These are phyloP conservation scores for Sakesphorus luctuosus DNA, from an alignment of 2,113 vertebrate genomes.

Conservation along the genomic window DNA sequence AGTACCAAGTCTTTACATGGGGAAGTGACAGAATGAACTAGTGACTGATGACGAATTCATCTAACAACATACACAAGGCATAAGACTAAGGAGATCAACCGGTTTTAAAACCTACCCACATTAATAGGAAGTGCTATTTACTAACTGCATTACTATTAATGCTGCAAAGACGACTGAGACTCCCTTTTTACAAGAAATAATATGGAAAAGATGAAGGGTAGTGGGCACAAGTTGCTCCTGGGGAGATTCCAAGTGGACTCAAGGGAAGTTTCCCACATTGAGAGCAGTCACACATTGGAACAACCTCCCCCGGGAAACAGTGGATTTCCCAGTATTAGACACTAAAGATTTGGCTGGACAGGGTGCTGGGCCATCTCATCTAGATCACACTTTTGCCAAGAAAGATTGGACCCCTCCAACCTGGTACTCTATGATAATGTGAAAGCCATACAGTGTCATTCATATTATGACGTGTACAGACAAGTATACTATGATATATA, in stretches of 20 bases:
- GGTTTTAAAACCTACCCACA: not conserved
- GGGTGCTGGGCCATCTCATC: not conserved
- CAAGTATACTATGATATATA: not conserved
- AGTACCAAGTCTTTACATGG: not conserved
- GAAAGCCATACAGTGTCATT: not conserved
- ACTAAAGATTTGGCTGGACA: not conserved
- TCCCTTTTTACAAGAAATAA: not conserved
- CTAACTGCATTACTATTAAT: not conserved
- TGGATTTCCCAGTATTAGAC: not conserved
- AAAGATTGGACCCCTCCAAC: not conserved
- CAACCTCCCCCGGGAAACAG: not conserved
- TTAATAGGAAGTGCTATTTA: not conserved
- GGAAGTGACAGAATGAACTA: not conserved
- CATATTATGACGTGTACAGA: not conserved
- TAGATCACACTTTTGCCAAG: not conserved
- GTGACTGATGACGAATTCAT: not conserved
- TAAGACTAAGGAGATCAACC: not conserved
- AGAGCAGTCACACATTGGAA: not conserved
- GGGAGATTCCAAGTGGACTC: not conserved
- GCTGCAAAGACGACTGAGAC: not conserved
- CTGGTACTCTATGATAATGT: not conserved
- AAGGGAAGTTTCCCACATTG: not conserved
- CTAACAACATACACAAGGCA: not conserved
- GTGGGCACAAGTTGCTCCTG: not conserved
- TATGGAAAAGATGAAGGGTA: not conserved